Base-by-base conservation (phyloP, 2,797 vertebrate species). In the Triplophysa yarkandensis region DNA sequence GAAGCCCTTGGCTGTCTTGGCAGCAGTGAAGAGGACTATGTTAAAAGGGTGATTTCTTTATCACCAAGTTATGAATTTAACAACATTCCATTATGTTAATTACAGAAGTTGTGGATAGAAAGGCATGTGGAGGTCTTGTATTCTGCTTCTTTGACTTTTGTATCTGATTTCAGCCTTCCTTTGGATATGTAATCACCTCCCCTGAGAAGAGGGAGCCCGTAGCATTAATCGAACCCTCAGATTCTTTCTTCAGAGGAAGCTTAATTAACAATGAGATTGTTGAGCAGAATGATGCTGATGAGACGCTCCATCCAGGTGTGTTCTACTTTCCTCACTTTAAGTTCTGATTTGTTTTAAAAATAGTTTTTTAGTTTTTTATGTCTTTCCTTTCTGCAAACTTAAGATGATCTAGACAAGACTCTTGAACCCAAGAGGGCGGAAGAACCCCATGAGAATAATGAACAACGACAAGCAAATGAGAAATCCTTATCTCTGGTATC, bases 1-100 rank as follows among this genome's bases (percentile, higher is more conserved):
- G 98, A 98, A 91, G 97, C 98, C 72, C 90, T 99, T 25, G 98
- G 98, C 63, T 95, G 94, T 81, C 92, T 99, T 71, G 94, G 95
- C 71, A 88, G 83, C 76, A 58, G 63, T n/a, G 88, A 86, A 67
- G 83, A 82, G 70, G 88, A 90, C 79, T 82, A 65, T 6, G 71
- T 97, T 68, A 98, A 95, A 91, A 88, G 98, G 92, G 98, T 99
- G 74, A 83, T 93, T 86, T 8, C 21, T 57, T 0, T 2, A 58
- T 28, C 16, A 5, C 30, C 8, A 27, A 5, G 11, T 41, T 23
- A 10, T 11, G n/a, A 9, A 19, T 25, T 2, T 44, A 17, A n/a
- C 43, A 13, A 3, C 43, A 23, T 64, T 63, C 19, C 10, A 21
- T 21, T 13, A 19, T 34, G 17, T 30, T n/a, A 4, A 34, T 19